phyloP scores from a whole-genome alignment of 2,113 vertebrate species.

The Pitta sordida region DNA sequence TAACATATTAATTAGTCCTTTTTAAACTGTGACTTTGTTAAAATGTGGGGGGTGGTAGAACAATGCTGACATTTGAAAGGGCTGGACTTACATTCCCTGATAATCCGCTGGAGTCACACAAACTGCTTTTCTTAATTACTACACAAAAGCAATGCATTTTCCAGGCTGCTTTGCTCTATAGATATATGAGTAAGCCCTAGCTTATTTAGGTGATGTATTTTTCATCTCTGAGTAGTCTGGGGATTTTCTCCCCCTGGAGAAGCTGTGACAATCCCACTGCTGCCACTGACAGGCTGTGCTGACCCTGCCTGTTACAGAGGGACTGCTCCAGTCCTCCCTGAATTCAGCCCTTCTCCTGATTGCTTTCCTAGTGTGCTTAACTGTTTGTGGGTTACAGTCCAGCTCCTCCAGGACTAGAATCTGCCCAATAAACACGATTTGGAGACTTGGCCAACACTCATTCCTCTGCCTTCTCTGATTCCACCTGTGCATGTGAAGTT shows the following conservation, averaged over 20 bases:
- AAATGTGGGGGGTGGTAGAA: not conserved
- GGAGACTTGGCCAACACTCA: not conserved
- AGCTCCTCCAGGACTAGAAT: not conserved
- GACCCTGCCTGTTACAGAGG: not conserved
- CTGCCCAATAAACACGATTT: not conserved
- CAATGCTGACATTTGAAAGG: conserved; percentile 52
- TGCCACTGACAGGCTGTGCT: not conserved
- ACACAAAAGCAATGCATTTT: not conserved
- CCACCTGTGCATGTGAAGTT: not conserved
- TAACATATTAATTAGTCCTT: conserved; percentile 52
- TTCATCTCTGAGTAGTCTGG: not conserved
- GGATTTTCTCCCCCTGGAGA: not conserved
- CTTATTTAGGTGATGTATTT: not conserved
- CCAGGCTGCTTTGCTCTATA: not conserved
- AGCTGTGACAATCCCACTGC: not conserved
- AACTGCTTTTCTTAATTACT: not conserved
- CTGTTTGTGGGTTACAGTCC: not conserved
- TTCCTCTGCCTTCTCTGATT: not conserved
- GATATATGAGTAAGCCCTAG: not conserved
- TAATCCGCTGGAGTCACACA: not conserved
- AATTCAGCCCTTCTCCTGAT: not conserved
- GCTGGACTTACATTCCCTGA: not conserved
- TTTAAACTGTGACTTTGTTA: conserved; percentile 33
- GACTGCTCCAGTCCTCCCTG: not conserved
- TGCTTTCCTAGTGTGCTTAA: not conserved